Percentiles rank a stretch among this genome's conserved stretches.
Conservation (phyloP, 2,113 vertebrate species). For the Urocynchramus pylzowi region DNA sequence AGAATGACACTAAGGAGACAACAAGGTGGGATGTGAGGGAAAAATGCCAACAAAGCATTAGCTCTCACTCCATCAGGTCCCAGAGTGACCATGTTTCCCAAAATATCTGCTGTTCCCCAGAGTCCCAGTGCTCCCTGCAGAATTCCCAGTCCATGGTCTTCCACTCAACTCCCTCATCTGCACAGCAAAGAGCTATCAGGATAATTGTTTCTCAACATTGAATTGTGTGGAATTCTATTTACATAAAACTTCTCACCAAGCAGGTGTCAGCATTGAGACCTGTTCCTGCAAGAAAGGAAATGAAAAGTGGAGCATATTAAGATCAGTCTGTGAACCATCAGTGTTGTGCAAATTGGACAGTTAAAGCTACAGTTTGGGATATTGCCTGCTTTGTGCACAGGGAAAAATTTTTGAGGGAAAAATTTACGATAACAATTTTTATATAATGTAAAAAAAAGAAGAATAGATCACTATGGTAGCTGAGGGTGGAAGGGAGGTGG, state of each 20-base stretch:
- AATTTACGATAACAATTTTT: background rate
- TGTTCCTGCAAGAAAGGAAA: background rate
- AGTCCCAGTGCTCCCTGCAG: background rate
- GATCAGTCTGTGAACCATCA: background rate
- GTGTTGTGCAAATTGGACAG: background rate
- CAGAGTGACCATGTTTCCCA: background rate
- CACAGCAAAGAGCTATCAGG: background rate
- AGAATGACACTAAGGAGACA: background rate
- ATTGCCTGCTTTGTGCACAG: background rate
- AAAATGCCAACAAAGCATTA: background rate
- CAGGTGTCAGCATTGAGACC: background rate
- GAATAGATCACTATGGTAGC: background rate
- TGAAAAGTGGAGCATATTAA: background rate
- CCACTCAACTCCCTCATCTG: background rate
- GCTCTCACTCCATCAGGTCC: background rate
- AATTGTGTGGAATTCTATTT: background rate
- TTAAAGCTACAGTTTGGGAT: background rate
- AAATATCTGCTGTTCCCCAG: background rate
- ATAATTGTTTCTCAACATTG: background rate
- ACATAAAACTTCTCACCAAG: background rate
- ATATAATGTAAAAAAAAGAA: background rate
- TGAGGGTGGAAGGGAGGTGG: background rate
- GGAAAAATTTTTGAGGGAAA: background rate
- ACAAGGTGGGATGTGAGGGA: too few relatives aligned
- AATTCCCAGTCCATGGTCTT: rapidly evolving